Percentiles rank a stretch among this genome's conserved stretches.
Evolutionary conservation across 2,113 vertebrate genomes (phyloP).

Genomic region (Anas platyrhynchos): DNA sequence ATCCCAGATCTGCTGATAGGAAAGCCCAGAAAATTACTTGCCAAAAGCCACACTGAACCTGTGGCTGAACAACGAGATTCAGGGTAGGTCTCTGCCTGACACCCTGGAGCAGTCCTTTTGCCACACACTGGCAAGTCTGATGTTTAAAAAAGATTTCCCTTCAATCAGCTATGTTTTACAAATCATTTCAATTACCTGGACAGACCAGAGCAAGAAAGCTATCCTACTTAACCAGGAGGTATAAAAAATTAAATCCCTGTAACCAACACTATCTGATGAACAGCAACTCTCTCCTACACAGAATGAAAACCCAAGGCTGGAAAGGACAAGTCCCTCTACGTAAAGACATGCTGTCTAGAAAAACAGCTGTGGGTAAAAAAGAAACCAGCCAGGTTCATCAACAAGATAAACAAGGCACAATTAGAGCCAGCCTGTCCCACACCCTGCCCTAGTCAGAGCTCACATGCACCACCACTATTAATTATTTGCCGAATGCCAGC

Average conservation of each 20-base stretch:
- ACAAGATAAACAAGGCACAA: conserved; percentile 64
- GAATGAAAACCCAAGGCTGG: not conserved
- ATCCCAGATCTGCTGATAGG: conserved; percentile 13
- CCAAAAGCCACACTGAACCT: conserved; percentile 37
- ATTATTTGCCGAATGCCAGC: conserved; percentile 35
- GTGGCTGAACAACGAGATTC: not conserved
- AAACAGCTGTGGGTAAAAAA: conserved; percentile 44
- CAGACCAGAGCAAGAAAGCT: not conserved
- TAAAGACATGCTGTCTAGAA: conserved; percentile 34
- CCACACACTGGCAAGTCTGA: not conserved
- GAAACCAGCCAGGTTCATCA: conserved; percentile 19
- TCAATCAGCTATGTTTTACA: not conserved
- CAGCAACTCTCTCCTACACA: not conserved
- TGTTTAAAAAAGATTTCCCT: not conserved
- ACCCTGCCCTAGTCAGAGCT: conserved; percentile 53
- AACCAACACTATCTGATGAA: not conserved
- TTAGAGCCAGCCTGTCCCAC: conserved; percentile 46
- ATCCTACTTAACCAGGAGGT: not conserved
- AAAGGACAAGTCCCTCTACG: not conserved
- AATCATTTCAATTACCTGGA: conserved; percentile 17
- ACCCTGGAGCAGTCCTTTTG: not conserved
- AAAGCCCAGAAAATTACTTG: conserved; percentile 49
- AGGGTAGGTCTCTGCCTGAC: not conserved
- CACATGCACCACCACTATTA: conserved; percentile 22
- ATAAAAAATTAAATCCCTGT: not conserved